phyloP scores from a whole-genome alignment of 64 coral and sea anemone species.

The Hydrozoanthus tunicans region DNA sequence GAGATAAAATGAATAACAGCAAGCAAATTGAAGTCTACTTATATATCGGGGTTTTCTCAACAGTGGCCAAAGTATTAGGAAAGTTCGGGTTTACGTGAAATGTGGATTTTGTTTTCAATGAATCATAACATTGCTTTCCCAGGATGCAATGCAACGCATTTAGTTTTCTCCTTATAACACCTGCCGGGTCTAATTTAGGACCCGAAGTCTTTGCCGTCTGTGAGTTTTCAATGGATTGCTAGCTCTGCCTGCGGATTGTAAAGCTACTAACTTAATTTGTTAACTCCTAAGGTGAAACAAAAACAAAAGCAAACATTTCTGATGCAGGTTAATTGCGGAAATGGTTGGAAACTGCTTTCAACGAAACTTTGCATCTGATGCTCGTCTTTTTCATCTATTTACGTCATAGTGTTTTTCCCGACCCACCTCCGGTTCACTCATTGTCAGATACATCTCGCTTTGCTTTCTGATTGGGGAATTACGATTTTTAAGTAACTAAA shows the following conservation, averaged over 20 bases:
- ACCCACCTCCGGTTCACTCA: not conserved
- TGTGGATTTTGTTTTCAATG: too few species aligned
- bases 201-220: too few species aligned
- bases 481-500: constrained; percentile 9
- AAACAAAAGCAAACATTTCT: not conserved
- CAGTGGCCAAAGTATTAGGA: too few species aligned
- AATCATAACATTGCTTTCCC: too few species aligned
- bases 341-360: too few species aligned
- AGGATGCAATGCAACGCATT: too few species aligned
- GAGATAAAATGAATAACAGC: too few species aligned
- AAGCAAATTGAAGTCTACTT: too few species aligned
- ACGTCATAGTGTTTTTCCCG: not conserved
- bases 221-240: not conserved
- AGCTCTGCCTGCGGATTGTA: not conserved
- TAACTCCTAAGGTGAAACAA: not conserved
- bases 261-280: not conserved
- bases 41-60: too few species aligned
- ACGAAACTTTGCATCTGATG: too few species aligned
- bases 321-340: not conserved
- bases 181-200: not conserved
- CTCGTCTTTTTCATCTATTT: not conserved
- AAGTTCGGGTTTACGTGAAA: too few species aligned
- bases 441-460: not conserved
- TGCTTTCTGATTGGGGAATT: constrained; percentile 31
- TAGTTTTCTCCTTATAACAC: not conserved